Conservation (phyloP, 2,113 vertebrate genomes). For the Pelobates fuscus region DNA sequence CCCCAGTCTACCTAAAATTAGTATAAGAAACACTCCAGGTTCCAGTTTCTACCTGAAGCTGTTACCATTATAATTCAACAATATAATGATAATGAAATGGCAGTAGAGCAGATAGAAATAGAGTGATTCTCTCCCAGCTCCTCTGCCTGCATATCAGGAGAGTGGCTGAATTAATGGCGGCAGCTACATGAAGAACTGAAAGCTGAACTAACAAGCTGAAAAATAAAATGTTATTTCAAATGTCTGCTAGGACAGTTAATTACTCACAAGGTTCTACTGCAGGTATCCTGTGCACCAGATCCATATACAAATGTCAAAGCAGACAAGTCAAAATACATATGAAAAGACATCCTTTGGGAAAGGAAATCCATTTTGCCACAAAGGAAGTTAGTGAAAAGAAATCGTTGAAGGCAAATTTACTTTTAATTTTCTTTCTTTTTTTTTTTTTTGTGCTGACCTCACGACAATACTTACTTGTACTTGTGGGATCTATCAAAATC, state of each 20-base stretch:
- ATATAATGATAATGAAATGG: too few species aligned
- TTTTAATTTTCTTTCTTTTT: conserved; percentile 14
- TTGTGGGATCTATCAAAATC: conserved; percentile 17
- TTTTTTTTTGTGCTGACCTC: neutral
- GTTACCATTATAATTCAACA: too few species aligned
- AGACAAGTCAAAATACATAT: conserved; percentile 32
- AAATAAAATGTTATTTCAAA: neutral
- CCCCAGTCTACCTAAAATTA: too few species aligned
- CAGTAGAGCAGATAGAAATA: too few species aligned
- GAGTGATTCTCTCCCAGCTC: too few species aligned
- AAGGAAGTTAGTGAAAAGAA: neutral
- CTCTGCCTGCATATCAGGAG: too few species aligned
- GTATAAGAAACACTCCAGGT: too few species aligned
- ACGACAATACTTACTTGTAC: conserved; percentile 8
- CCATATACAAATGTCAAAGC: conserved; percentile 35
- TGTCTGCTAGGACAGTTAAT: conserved; percentile 33
- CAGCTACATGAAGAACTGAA: too few species aligned
- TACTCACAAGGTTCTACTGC: conserved; percentile 5
- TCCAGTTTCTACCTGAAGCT: too few species aligned
- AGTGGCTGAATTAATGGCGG: too few species aligned
- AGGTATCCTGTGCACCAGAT: neutral
- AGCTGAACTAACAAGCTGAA: too few species aligned
- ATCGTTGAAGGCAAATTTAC: neutral
- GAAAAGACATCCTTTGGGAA: conserved; percentile 10
- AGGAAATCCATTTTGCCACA: neutral